Base-by-base conservation (phyloP, 2,888 invertebrate species). In the Herminia tarsipennalis region DNA sequence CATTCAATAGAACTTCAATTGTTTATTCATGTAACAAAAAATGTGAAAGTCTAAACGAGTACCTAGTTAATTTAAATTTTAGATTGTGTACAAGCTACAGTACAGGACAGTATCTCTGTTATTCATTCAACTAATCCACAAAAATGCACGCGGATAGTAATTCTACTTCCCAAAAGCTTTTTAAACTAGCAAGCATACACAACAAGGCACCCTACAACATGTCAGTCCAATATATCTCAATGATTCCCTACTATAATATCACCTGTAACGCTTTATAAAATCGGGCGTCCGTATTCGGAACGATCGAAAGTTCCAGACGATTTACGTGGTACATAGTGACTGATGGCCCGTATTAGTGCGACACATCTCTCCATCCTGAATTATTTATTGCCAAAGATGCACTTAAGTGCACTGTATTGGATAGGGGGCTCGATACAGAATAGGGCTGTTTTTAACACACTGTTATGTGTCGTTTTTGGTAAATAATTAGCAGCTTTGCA, bases 281-380 rank as follows among this genome's bases (percentile, higher is more conserved):
- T 45, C 38, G 20, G 43, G 41, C 61, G 60, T 65, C 42, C 63
- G 59, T 66, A 62, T 76, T 73, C 68, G 46, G 36, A 66, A 77
- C 77, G 79, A 78, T 79, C 78, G 79, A 83, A 81, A 81, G 82
- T 84, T 76, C 78, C 81, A 83, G 86, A 86, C 86, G 86, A 87
- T 88, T 88, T 86, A 86, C 84, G 80, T 68, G 66, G 63, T 66
- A 60, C 73, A 38, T 55, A 37, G 78, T 84, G 88, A 88, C 68
- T 72, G 82, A 88, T 88, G 68, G 74, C 46, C 50, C 51, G 76
- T 86, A 84, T 87, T 85, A 83, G 65, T 70, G 59, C 76, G 57
- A 86, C 87, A 81, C 70, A 79, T 83, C 83, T 73, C 65, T 43
- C 49, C 16, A 52, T 48, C 58, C 71, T 80, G 85, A 82, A 88